Evolutionary conservation across 2,797 vertebrate species (phyloP).

Genomic region (Cynopterus sphinx): DNA sequence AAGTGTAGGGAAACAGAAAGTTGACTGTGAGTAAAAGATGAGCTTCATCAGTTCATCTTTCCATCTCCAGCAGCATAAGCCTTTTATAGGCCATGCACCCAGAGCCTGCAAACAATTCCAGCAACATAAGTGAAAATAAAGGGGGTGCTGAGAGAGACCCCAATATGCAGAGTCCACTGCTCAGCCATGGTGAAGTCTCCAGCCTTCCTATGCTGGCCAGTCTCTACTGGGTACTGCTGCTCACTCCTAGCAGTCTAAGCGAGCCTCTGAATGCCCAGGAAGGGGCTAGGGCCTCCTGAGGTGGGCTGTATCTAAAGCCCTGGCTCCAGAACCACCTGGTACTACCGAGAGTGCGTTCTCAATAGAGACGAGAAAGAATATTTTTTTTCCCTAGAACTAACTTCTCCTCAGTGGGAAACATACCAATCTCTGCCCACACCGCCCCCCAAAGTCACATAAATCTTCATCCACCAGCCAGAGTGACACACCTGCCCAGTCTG

Average conservation of each 20-base stretch:
- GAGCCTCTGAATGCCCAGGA: neutral
- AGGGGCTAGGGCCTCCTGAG: neutral
- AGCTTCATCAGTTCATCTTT: neutral
- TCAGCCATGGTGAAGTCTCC: neutral
- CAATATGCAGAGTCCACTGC: neutral
- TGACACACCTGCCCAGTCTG: neutral
- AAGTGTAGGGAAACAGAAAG: neutral
- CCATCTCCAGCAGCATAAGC: neutral
- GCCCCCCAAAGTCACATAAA: too few relatives aligned
- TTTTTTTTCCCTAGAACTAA: neutral
- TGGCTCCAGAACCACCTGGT: too few relatives aligned
- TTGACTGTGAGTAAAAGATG: neutral
- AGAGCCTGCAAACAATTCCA: neutral
- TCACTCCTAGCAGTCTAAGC: neutral
- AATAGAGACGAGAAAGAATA: neutral
- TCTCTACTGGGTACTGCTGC: neutral
- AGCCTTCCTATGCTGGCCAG: neutral
- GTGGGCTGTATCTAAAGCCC: neutral
- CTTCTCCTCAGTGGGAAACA: neutral
- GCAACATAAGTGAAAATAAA: neutral
- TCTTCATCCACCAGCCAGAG: neutral
- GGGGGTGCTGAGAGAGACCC: rapidly evolving
- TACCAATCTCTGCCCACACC: neutral
- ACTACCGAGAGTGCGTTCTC: neutral
- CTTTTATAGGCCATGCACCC: neutral